Evolutionary conservation across 2,113 vertebrate genomes (phyloP), one percentile per base, ranked within the genome.

Genomic region (Cygnus atratus): DNA sequence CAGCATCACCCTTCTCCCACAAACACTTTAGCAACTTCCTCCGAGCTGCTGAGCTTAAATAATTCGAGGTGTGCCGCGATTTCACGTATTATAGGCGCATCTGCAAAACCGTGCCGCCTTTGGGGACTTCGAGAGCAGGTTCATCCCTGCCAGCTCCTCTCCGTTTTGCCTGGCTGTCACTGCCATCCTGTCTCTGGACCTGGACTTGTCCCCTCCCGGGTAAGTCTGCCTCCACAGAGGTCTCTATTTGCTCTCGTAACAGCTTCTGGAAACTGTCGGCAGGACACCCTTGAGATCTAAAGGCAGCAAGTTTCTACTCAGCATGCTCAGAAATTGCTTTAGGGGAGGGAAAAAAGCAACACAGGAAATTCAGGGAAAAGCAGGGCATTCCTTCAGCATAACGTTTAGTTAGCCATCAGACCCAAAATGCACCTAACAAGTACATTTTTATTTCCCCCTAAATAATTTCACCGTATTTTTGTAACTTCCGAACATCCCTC

Each of bases 101-200:
- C 93, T 52, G 88, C 74, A 87, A 66, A 74, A 62, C 80, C 3
- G 18, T 2, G 66, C 84, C 71, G 90, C 92, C 84, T 35, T 26
- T 19, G 84, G 90, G 93, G 71, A 59, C 39, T 44, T n/a, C 78
- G 37, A 70, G 81, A 90, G 66, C 96, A 91, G 93, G 73, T 78
- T 84, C 74, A 54, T 50, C 81, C 91, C 84, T n/a, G 70, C 57
- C 81, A 84, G 84, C 93, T 81, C 92, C 89, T 50, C 84, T 74
- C 68, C 44, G 1, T 29, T 59, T 19, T 12, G 2, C 0, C 0
- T 43, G 54, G 80, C 75, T 75, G 22, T 33, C 13, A 2, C 61
- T 91, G 81, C 77, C 35, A 7, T 15, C 61, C 77, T 19, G 0
- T 8, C 73, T 24, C 87, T 9, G 57, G 41, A 67, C 10, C 81